Evolutionary conservation across 1,140 invertebrate genomes (phyloP).

Genomic region (Magallana ariakensis): DNA sequence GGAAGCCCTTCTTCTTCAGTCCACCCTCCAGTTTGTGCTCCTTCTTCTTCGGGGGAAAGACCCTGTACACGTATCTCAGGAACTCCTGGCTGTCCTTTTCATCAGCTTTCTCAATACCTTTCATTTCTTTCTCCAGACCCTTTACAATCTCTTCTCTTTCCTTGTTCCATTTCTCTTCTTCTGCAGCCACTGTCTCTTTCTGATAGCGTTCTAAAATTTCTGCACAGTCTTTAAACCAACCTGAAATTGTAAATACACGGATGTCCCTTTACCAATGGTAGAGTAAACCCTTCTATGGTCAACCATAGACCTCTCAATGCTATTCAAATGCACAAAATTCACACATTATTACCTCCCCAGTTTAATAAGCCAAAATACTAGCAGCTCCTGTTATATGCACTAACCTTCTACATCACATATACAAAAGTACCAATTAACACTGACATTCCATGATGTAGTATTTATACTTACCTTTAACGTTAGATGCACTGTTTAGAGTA

Average conservation of each 20-base stretch:
- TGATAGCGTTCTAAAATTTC: constrained; percentile 61
- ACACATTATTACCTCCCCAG: too few relatives aligned
- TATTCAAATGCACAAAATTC: too few relatives aligned
- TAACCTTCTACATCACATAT: too few relatives aligned
- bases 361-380: too few relatives aligned
- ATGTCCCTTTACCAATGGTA: too few relatives aligned
- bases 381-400: too few relatives aligned
- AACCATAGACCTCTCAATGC: too few relatives aligned
- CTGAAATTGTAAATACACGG: constrained; percentile 41
- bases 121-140: constrained; percentile 57
- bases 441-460: too few relatives aligned
- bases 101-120: constrained; percentile 54
- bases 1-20: constrained; percentile 25
- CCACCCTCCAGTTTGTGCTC: constrained; percentile 51
- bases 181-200: constrained; percentile 57
- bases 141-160: constrained; percentile 55
- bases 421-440: too few relatives aligned
- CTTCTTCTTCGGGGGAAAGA: constrained; percentile 61
- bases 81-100: constrained; percentile 55
- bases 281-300: too few relatives aligned
- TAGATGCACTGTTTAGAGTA: too few relatives aligned
- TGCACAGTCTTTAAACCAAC: constrained; percentile 62
- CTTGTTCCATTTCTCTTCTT: constrained; percentile 56
- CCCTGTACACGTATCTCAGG: constrained; percentile 64
- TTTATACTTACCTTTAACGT: too few relatives aligned